phyloP scores from a whole-genome alignment of 2,113 vertebrate species.

The Glaucidium brasilianum region DNA sequence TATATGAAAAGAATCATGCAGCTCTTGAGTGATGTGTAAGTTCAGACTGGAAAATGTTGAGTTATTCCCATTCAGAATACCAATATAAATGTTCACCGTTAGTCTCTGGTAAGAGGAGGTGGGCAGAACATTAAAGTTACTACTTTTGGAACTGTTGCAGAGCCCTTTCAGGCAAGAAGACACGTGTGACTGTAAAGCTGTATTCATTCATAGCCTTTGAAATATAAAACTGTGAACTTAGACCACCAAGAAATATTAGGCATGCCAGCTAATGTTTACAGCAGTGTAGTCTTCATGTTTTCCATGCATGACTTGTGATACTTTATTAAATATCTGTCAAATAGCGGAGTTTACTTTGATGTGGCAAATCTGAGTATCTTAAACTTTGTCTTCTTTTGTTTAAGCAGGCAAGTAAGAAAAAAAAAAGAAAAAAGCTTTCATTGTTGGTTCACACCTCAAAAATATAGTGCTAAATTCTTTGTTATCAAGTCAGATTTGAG shows the following conservation, averaged over 20 bases:
- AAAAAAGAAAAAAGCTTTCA: slow-evolving; percentile 49
- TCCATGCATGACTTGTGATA: slow-evolving; percentile 12
- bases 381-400: slow-evolving; percentile 30
- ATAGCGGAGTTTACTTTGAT: slow-evolving; percentile 49
- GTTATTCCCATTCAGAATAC: slow-evolving; percentile 22
- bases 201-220: slow-evolving; percentile 67
- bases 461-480: neutral
- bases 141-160: neutral
- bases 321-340: slow-evolving; percentile 61
- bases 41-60: neutral
- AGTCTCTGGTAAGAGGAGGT: neutral
- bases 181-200: slow-evolving; percentile 42
- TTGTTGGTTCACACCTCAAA: neutral
- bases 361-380: slow-evolving; percentile 15
- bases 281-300: slow-evolving; percentile 30
- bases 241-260: slow-evolving; percentile 63
- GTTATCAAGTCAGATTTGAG: neutral
- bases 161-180: slow-evolving; percentile 44
- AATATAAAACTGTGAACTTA: slow-evolving; percentile 53
- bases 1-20: neutral
- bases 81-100: neutral
- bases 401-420: slow-evolving; percentile 14
- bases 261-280: slow-evolving; percentile 54
- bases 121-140: neutral
- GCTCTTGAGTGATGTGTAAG: neutral